Percentiles rank a stretch among this genome's conserved stretches.
phyloP scores from a whole-genome alignment of 1,140 invertebrate species.

The Drosophila carrolli region DNA sequence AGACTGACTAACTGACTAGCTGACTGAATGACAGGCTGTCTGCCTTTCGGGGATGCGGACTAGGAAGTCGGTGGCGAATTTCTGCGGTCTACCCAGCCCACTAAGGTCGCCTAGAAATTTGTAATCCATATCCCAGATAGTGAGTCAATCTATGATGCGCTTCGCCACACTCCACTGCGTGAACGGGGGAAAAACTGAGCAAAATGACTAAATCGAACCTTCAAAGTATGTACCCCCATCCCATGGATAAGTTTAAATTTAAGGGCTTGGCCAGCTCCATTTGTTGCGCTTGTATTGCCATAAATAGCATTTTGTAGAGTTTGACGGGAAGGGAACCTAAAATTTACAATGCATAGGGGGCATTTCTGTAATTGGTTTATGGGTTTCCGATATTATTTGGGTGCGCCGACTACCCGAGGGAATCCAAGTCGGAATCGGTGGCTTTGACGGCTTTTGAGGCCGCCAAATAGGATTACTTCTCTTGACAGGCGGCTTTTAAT shows the following conservation, averaged over 20 bases:
- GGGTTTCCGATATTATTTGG: slow-evolving; percentile 56
- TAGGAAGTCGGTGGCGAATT: slow-evolving; percentile 60
- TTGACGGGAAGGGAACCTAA: slow-evolving; percentile 30
- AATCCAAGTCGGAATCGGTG: slow-evolving; percentile 28
- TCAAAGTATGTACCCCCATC: slow-evolving; percentile 41
- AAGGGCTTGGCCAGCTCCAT: slow-evolving; percentile 66
- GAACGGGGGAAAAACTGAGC: slow-evolving; percentile 7
- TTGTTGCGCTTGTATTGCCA: slow-evolving; percentile 61
- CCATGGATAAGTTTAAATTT: slow-evolving; percentile 23
- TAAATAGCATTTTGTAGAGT: slow-evolving; percentile 56
- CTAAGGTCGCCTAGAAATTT: slow-evolving; percentile 58
- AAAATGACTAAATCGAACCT: slow-evolving; percentile 50
- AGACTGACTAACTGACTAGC: slow-evolving; percentile 15
- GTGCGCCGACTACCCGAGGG: slow-evolving; percentile 41
- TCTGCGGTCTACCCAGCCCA: slow-evolving; percentile 50
- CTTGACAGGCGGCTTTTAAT: slow-evolving; percentile 33
- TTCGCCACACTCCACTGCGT: slow-evolving; percentile 64
- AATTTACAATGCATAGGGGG: slow-evolving; percentile 56
- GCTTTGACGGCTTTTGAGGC: slow-evolving; percentile 47
- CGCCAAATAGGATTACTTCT: slow-evolving; percentile 66
- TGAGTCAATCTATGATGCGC: slow-evolving; percentile 55
- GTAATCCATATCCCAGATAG: slow-evolving; percentile 40
- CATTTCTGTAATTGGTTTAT: slow-evolving; percentile 76
- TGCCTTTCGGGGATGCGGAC: slow-evolving; percentile 56
- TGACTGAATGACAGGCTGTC: slow-evolving; percentile 36